Percentiles rank a stretch among this genome's conserved stretches.
Conservation (phyloP, 2,888 invertebrate species). For the Ectemnius lituratus region DNA sequence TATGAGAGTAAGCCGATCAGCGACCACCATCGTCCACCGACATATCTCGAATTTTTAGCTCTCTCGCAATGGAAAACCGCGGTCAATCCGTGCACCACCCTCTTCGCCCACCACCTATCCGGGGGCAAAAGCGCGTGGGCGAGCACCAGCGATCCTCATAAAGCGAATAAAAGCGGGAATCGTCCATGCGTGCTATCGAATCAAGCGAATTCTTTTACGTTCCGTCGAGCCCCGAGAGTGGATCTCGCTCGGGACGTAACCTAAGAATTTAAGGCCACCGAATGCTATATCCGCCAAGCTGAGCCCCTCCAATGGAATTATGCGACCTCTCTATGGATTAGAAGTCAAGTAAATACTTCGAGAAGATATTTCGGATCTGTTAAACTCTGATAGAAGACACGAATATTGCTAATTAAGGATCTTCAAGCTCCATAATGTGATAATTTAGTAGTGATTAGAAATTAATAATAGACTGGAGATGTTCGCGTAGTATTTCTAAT, state of each 20-base stretch:
- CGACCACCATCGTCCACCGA: constrained; percentile 50
- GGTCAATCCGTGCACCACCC: constrained; percentile 14
- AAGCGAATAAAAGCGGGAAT: constrained; percentile 52
- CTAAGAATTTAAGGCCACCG: constrained; percentile 30
- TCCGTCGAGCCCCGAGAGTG: constrained; percentile 44
- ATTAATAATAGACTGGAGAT: too few relatives aligned
- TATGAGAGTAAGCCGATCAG: constrained; percentile 8
- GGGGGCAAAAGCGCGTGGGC: constrained; percentile 27
- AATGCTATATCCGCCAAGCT: constrained; percentile 13
- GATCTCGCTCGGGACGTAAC: constrained; percentile 39
- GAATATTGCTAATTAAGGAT: too few relatives aligned
- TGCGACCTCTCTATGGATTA: neutral
- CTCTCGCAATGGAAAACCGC: neutral
- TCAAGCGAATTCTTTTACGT: constrained; percentile 58
- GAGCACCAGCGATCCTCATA: constrained; percentile 49
- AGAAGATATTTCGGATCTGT: constrained; percentile 26
- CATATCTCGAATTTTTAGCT: constrained; percentile 41
- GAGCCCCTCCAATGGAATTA: neutral
- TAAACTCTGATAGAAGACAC: constrained; percentile 45
- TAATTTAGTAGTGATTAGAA: too few relatives aligned
- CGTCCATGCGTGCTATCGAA: constrained; percentile 58
- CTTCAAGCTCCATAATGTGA: too few relatives aligned
- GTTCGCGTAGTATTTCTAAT: too few relatives aligned
- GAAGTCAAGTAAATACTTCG: neutral
- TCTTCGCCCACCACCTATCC: constrained; percentile 43